Conservation (phyloP, 2,797 vertebrate genomes). For the Myotis pilosus region DNA sequence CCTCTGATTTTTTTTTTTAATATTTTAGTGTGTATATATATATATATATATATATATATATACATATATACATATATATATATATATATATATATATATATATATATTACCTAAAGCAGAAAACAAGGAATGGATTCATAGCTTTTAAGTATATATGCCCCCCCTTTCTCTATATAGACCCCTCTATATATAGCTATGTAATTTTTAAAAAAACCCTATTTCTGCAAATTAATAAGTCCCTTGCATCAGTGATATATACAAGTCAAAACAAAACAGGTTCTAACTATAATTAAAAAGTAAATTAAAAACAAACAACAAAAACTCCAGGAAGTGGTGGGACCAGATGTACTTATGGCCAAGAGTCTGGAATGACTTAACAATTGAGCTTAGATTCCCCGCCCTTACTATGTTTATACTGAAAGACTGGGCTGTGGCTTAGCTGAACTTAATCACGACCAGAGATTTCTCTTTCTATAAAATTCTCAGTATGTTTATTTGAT, state of each 20-base stretch:
- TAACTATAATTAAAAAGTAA: neutral
- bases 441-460: neutral
- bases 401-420: neutral
- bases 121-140: neutral
- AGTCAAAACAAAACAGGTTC: neutral
- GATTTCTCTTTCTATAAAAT: neutral
- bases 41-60: neutral
- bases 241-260: neutral
- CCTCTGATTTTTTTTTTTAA: neutral
- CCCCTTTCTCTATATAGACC: too few relatives aligned
- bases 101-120: slow-evolving; percentile 1
- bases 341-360: neutral
- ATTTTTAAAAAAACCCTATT: neutral
- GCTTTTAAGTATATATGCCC: neutral
- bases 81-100: too few relatives aligned
- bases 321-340: neutral
- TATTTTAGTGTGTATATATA: neutral
- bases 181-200: too few relatives aligned
- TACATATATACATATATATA: too few relatives aligned
- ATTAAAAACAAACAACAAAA: neutral
- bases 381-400: neutral
- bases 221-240: neutral
- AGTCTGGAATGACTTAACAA: neutral
- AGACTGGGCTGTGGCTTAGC: neutral
- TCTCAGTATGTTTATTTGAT: slow-evolving; percentile 1